Evolutionary conservation across 2,888 invertebrate species (phyloP).

Genomic region (Hypercompe scribonia): DNA sequence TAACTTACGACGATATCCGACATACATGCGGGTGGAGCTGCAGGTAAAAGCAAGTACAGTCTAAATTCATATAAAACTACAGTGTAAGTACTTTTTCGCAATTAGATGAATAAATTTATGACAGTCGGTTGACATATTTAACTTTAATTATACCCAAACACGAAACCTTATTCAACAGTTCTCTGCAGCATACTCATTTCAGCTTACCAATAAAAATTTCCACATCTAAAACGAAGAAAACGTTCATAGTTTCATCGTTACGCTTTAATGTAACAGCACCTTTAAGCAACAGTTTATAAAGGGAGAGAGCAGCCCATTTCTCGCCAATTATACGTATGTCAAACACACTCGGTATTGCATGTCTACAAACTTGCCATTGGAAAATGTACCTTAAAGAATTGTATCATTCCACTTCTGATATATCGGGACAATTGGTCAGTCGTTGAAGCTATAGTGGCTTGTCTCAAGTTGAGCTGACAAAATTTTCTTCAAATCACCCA

Average conservation of each 20-base stretch:
- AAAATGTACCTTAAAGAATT: conserved; percentile 44
- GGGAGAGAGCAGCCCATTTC: conserved; percentile 74
- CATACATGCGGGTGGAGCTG: too few relatives aligned
- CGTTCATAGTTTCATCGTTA: conserved; percentile 38
- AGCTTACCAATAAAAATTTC: conserved; percentile 12
- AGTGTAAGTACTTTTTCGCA: neutral
- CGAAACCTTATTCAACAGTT: neutral
- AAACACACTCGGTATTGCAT: conserved; percentile 70
- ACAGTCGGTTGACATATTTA: neutral
- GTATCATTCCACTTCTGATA: neutral
- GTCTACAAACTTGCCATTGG: conserved; percentile 28
- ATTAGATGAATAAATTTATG: neutral
- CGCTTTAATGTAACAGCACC: conserved; percentile 45
- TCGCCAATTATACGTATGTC: conserved; percentile 83
- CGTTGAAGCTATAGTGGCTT: neutral
- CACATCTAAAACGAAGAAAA: conserved; percentile 38
- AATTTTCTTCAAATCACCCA: neutral
- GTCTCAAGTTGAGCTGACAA: neutral
- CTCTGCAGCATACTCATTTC: neutral
- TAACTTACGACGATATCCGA: too few relatives aligned
- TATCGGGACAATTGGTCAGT: neutral
- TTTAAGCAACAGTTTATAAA: conserved; percentile 71
- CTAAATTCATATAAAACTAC: neutral
- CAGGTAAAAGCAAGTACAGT: too few relatives aligned
- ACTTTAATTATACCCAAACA: neutral